Evolutionary conservation across 2,113 vertebrate species (phyloP).

Genomic region (Pseudopipra pipra): DNA sequence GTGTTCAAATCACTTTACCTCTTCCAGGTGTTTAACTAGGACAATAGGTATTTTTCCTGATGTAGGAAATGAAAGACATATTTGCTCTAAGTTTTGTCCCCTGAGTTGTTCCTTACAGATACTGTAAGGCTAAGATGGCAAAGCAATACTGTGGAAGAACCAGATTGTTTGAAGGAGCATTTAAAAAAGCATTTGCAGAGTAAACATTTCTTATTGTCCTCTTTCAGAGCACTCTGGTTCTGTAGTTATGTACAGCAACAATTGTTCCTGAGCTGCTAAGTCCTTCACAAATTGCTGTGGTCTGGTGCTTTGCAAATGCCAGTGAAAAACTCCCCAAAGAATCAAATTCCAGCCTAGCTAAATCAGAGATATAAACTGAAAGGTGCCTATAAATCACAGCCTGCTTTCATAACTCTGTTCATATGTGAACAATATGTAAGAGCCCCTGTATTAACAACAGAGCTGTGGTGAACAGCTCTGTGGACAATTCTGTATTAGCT

Average conservation of each 20-base stretch:
- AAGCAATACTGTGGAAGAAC: neutral
- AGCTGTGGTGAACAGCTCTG: neutral
- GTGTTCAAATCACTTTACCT: neutral
- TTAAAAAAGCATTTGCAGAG: neutral
- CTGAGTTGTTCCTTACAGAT: neutral
- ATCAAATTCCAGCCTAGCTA: neutral
- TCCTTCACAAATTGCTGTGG: neutral
- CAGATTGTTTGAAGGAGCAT: neutral
- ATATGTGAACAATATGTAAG: neutral
- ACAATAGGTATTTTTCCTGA: neutral
- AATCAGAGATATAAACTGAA: neutral
- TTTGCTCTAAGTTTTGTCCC: neutral
- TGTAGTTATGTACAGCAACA: neutral
- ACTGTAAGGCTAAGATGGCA: neutral
- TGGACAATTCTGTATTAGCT: neutral
- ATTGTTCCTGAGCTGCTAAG: neutral
- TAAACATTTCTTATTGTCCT: neutral
- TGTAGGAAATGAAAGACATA: neutral
- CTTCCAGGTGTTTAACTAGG: neutral
- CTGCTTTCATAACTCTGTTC: neutral
- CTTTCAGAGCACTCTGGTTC: neutral
- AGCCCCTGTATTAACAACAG: neutral
- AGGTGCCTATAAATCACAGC: constrained; percentile 16
- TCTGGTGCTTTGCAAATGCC: neutral
- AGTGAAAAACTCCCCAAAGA: neutral